These are phyloP conservation scores for Drosophila subquinaria DNA, from an alignment of 2,888 invertebrate genomes.

Conservation along the genomic window DNA sequence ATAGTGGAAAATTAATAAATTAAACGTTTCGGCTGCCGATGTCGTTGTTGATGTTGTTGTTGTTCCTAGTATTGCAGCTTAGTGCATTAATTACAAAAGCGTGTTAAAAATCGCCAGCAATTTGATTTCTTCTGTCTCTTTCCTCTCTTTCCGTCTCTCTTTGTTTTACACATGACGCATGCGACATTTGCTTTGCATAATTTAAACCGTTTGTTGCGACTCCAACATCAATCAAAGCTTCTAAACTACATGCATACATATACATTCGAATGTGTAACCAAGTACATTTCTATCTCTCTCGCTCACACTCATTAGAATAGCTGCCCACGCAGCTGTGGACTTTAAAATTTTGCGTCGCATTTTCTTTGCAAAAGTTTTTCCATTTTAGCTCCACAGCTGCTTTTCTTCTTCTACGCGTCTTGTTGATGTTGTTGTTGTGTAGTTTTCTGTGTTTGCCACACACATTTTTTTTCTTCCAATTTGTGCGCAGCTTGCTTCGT, in stretches of 20 bases:
- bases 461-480: slow-evolving; percentile 62
- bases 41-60: slow-evolving; percentile 15
- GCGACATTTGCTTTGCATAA: slow-evolving; percentile 44
- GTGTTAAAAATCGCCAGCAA: slow-evolving; percentile 49
- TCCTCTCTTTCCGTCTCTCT: not conserved
- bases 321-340: slow-evolving; percentile 52
- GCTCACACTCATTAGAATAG: slow-evolving; percentile 17
- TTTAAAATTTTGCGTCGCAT: slow-evolving; percentile 66
- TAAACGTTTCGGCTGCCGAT: slow-evolving; percentile 32
- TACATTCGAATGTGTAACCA: not conserved
- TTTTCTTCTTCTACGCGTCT: slow-evolving; percentile 34
- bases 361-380: slow-evolving; percentile 64
- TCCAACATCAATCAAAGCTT: slow-evolving; percentile 59
- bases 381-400: slow-evolving; percentile 60
- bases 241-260: not conserved
- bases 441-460: slow-evolving; percentile 50
- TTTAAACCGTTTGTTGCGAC: slow-evolving; percentile 26
- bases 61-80: slow-evolving; percentile 9
- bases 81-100: slow-evolving; percentile 44
- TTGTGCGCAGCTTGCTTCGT: slow-evolving; percentile 67
- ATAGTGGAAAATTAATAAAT: slow-evolving; percentile 63
- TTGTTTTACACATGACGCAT: slow-evolving; percentile 49
- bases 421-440: slow-evolving; percentile 42
- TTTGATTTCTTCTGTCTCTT: slow-evolving; percentile 31
- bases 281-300: slow-evolving; percentile 1